A percentile compares a stretch with the other conserved stretches of the same genome.
These are phyloP conservation scores for Schrankia costaestrigalis DNA, from an alignment of 2,888 invertebrate genomes.

Conservation along the genomic window DNA sequence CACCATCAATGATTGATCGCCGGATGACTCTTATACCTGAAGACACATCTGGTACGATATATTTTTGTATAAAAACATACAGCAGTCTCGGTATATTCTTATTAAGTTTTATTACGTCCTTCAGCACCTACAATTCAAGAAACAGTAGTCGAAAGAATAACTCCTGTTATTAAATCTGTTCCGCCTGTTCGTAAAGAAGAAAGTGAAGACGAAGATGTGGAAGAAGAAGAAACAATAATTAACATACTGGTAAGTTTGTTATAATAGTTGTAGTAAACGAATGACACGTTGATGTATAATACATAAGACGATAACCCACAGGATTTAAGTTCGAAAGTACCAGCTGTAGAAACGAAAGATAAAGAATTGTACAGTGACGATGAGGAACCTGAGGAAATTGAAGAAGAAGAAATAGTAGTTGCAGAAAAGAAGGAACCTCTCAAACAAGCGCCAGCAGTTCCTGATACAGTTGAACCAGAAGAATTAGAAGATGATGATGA, in stretches of 20 bases:
- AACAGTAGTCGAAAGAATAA: constrained; percentile 30
- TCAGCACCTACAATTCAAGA: constrained; percentile 39
- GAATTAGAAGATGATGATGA: constrained; percentile 55
- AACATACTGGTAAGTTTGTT: constrained; percentile 32
- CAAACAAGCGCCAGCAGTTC: constrained; percentile 34
- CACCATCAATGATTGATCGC: constrained; percentile 54
- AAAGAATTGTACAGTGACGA: constrained; percentile 66
- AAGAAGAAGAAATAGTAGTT: constrained; percentile 55
- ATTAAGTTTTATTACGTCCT: constrained; percentile 27
- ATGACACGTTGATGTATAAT: constrained; percentile 4
- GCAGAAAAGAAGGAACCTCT: constrained; percentile 45
- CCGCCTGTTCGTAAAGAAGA: constrained; percentile 42
- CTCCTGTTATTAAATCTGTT: constrained; percentile 35
- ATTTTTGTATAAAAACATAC: constrained; percentile 13
- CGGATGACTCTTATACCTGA: constrained; percentile 69
- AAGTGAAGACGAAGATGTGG: constrained; percentile 46
- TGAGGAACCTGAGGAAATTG: constrained; percentile 50
- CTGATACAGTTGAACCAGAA: constrained; percentile 21
- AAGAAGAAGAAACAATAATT: constrained; percentile 42
- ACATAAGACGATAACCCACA: constrained; percentile 27
- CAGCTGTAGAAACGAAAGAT: constrained; percentile 33
- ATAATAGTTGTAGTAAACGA: constrained; percentile 4
- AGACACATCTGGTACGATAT: constrained; percentile 46
- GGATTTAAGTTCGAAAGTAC: constrained; percentile 25
- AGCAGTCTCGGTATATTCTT: constrained; percentile 15